A percentile compares a stretch with the other conserved stretches of the same genome.
phyloP scores from a whole-genome alignment of 2,797 vertebrate species.

The Tamandua tetradactyla region DNA sequence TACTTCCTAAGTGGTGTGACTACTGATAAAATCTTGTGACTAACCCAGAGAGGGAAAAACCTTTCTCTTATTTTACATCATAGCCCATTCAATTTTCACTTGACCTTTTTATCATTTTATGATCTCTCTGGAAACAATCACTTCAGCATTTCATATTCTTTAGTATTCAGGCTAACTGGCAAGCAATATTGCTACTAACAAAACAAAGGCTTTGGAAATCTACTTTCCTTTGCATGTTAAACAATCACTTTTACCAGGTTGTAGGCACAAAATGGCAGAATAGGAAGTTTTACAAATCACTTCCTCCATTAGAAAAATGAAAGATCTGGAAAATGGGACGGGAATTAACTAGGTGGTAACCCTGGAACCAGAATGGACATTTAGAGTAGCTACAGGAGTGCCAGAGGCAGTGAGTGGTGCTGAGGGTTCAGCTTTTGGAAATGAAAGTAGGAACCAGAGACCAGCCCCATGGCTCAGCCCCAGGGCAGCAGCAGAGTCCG shows the following conservation, averaged over 20 bases:
- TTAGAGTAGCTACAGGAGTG: no score
- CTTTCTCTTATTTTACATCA: background rate
- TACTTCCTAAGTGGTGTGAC: background rate
- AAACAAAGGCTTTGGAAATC: background rate
- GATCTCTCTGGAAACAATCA: background rate
- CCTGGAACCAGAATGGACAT: no score
- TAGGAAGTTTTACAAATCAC: no score
- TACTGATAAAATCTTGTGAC: background rate
- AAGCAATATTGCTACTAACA: background rate
- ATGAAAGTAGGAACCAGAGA: no score
- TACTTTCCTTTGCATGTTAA: background rate
- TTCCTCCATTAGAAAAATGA: no score
- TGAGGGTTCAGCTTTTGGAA: no score
- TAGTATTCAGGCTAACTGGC: background rate
- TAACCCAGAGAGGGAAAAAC: background rate
- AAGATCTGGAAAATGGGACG: no score
- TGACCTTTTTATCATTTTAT: background rate
- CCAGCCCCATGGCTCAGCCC: no score
- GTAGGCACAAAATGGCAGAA: no score
- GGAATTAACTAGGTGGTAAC: no score
- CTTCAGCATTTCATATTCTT: background rate
- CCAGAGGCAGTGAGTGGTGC: no score
- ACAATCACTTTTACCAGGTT: background rate
- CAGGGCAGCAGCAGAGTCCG: no score
- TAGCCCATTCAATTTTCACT: background rate